These are phyloP conservation scores for Baryphthengus martii DNA, from an alignment of 2,113 vertebrate species.

Conservation along the genomic window DNA sequence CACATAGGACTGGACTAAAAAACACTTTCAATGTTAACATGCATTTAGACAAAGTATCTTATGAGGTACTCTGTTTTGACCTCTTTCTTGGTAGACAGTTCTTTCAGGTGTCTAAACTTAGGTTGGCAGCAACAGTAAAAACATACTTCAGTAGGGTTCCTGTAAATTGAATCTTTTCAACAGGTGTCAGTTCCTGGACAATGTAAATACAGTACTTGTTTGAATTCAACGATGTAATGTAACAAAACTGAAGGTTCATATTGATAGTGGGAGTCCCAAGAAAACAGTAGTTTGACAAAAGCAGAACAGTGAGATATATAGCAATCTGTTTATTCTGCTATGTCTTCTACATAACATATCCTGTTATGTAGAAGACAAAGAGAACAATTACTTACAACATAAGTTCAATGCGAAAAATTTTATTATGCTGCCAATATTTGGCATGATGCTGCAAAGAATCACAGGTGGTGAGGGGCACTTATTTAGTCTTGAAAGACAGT, in stretches of 20 bases:
- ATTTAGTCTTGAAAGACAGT: background rate
- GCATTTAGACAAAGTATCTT: background rate
- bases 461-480: background rate
- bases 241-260: background rate
- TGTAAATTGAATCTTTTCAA: constrained; percentile 24
- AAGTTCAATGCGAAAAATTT: background rate
- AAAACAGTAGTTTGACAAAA: background rate
- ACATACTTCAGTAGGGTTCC: background rate
- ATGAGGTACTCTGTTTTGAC: background rate
- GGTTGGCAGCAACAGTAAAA: background rate
- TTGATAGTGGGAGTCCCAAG: background rate
- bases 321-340: background rate
- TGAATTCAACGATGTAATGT: constrained; percentile 4
- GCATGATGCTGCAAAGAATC: background rate
- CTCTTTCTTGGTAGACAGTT: background rate
- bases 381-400: background rate
- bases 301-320: background rate
- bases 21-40: background rate
- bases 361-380: background rate
- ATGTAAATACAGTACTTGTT: background rate
- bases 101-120: background rate
- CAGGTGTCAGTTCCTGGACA: background rate
- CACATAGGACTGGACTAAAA: background rate
- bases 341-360: background rate
- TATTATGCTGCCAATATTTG: background rate